Evolutionary conservation across 2,888 invertebrate genomes (phyloP), one percentile per base, ranked within the genome.

Genomic region (Cryptus armator): DNA sequence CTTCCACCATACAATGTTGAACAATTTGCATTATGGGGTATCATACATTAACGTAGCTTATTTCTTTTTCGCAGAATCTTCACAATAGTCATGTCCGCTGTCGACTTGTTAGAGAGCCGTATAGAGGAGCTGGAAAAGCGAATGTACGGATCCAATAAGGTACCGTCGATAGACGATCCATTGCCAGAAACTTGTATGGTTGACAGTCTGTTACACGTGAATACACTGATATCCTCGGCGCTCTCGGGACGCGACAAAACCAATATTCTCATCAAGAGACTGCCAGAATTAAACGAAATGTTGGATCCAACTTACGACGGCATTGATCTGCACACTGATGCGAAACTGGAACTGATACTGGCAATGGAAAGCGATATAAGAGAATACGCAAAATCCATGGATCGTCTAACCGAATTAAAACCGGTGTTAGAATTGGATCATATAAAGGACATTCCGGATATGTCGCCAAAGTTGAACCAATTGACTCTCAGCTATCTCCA

Each of bases 231-330:
- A 43, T 93, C 94, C 3, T 94, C 95, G 7, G 95, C 95, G 1
- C 87, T 95, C 19, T 95, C 94, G 82, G 95, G 95, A 74, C 93
- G 95, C 59, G 95, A 95, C 84, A 94, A 94, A 19, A 92, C 94
- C 19, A 94, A 94, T 64, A 89, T 91, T 0, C 92, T 94, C 56
- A 90, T 95, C 62, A 93, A 94, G 86, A 92, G 94, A 75, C 91
- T 95, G 89, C 93, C 93, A 1, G 94, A 94, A 85, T 92, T 95
- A 44, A 95, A 95, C 83, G 92, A 93, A 16, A 94, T 94, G 86
- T 90, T 95, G 70, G 94, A 95, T 87, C 94, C 94, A 1, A 91
- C 90, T 74, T 93, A 92, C 85, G 94, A 94, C 59, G 94, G 94
- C 66, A 90, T 88, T 51, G 94, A 94, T 78, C 83, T 95, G 53